phyloP scores from a whole-genome alignment of 1,140 invertebrate genomes.

The Pogonus chalceus region DNA sequence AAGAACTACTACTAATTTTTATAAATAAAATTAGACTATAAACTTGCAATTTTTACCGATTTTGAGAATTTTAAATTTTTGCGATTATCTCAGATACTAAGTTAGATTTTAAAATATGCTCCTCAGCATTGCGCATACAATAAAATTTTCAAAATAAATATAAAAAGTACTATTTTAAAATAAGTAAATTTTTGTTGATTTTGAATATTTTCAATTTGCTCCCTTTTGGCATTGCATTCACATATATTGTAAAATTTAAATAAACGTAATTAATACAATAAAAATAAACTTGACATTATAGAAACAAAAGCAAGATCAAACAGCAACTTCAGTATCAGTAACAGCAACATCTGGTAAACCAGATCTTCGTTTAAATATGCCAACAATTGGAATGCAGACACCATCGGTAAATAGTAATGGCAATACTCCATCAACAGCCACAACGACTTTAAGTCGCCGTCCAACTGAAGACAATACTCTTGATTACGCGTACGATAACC shows the following conservation, averaged over 20 bases:
- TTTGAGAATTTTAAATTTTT: too few relatives aligned
- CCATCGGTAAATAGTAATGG: conserved; percentile 22
- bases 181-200: not conserved
- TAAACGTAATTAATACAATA: not conserved
- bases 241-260: not conserved
- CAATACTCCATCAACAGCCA: conserved; percentile 29
- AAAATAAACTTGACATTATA: not conserved
- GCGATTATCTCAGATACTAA: too few relatives aligned
- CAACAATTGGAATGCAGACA: conserved; percentile 14
- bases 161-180: not conserved
- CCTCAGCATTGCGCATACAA: too few relatives aligned
- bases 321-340: not conserved
- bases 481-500: conserved; percentile 61
- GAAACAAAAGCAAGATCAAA: not conserved
- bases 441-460: conserved; percentile 29
- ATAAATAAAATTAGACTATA: too few relatives aligned
- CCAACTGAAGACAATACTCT: conserved; percentile 56
- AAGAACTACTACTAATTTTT: too few relatives aligned
- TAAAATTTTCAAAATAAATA: too few relatives aligned
- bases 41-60: too few relatives aligned
- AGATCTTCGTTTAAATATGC: conserved; percentile 28
- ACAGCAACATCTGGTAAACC: conserved; percentile 18
- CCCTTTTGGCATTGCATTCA: not conserved
- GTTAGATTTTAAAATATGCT: too few relatives aligned
- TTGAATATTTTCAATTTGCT: not conserved